phyloP scores from a whole-genome alignment of 2,888 invertebrate species.

The Melanophora roralis region DNA sequence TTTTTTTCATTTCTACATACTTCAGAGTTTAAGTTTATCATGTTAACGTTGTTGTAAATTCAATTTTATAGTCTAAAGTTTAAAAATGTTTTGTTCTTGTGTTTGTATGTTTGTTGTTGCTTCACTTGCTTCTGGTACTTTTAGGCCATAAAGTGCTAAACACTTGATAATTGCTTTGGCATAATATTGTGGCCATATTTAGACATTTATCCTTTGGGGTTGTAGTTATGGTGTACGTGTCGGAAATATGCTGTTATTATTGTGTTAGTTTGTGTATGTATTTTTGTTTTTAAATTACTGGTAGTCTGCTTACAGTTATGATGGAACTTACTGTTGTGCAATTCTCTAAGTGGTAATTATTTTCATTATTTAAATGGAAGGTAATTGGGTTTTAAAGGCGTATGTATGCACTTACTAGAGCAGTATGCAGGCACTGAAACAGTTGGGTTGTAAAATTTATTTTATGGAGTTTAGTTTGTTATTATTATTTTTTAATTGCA shows the following conservation, averaged over 20 bases:
- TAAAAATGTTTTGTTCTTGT: constrained; percentile 31
- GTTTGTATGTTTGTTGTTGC: constrained; percentile 11
- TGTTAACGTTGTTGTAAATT: constrained; percentile 65
- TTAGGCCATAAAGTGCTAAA: constrained; percentile 54
- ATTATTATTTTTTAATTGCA: neutral
- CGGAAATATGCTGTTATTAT: constrained; percentile 40
- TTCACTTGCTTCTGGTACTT: constrained; percentile 19
- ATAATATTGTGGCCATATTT: constrained; percentile 63
- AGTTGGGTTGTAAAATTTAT: neutral
- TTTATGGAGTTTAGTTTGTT: neutral
- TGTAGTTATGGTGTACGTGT: constrained; percentile 31
- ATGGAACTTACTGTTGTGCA: neutral
- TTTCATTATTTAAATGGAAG: constrained; percentile 40
- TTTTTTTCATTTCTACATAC: neutral
- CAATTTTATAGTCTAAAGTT: constrained; percentile 70
- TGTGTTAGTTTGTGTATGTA: constrained; percentile 1
- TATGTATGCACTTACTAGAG: neutral
- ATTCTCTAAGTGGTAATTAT: constrained; percentile 54
- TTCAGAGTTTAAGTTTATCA: constrained; percentile 38
- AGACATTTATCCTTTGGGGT: constrained; percentile 54
- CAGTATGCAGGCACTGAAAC: neutral
- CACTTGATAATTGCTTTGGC: constrained; percentile 63
- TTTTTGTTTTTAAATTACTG: constrained; percentile 13
- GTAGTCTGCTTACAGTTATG: constrained; percentile 25
- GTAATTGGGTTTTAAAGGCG: constrained; percentile 22